Conservation (phyloP, 2,888 invertebrate genomes). For the Invenusta paracnida region DNA sequence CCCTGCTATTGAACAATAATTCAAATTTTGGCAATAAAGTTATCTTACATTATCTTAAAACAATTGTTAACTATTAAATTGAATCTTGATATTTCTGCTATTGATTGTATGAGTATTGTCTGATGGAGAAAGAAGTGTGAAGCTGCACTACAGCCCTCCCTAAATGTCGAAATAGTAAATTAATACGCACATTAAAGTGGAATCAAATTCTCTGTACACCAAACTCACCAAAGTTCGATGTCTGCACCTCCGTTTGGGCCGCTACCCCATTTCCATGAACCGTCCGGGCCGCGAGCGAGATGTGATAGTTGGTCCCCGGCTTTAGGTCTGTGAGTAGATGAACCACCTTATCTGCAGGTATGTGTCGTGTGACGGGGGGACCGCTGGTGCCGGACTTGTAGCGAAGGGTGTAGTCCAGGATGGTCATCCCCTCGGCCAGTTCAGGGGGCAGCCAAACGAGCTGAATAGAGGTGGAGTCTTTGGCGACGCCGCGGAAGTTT, state of each 20-base stretch:
- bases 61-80: too few relatives aligned
- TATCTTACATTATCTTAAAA: too few relatives aligned
- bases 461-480: slow-evolving; percentile 28
- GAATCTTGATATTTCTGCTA: too few relatives aligned
- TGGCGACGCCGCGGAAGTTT: slow-evolving; percentile 36
- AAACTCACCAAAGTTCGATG: slow-evolving; percentile 33
- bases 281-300: slow-evolving; percentile 30
- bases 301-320: slow-evolving; percentile 27
- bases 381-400: slow-evolving; percentile 20
- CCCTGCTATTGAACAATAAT: too few relatives aligned
- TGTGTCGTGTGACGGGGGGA: not conserved
- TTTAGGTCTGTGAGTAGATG: slow-evolving; percentile 24
- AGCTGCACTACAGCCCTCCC: too few relatives aligned
- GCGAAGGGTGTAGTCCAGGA: slow-evolving; percentile 18
- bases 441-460: slow-evolving; percentile 37
- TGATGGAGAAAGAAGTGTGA: too few relatives aligned
- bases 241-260: slow-evolving; percentile 37
- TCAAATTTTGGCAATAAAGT: too few relatives aligned
- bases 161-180: too few relatives aligned
- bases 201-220: too few relatives aligned
- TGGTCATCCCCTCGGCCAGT: not conserved
- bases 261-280: slow-evolving; percentile 33
- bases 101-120: too few relatives aligned
- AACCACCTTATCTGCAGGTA: not conserved
- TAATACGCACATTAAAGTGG: too few relatives aligned